phyloP scores from a whole-genome alignment of 2,888 invertebrate genomes.

The Seira sanloemensis region DNA sequence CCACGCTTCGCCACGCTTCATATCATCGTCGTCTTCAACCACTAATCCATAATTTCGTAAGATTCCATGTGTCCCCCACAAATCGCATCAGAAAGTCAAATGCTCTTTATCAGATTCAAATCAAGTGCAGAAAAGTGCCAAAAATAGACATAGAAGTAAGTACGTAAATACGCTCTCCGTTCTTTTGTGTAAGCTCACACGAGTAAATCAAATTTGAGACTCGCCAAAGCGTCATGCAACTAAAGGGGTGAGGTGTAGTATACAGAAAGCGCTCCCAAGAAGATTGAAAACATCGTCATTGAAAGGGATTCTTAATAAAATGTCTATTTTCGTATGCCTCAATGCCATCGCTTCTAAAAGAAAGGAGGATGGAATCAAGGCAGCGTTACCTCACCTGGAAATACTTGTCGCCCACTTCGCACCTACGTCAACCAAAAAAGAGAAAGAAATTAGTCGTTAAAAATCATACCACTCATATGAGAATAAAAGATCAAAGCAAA shows the following conservation, averaged over 20 bases:
- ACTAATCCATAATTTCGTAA: too few relatives aligned
- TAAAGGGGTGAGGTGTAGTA: not conserved
- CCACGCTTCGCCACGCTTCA: too few relatives aligned
- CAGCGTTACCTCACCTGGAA: slow-evolving; percentile 72
- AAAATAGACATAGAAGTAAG: too few relatives aligned
- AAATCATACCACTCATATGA: not conserved
- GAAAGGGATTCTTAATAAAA: slow-evolving; percentile 36
- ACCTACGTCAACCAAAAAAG: slow-evolving; percentile 59
- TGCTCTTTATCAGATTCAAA: too few relatives aligned
- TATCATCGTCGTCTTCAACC: too few relatives aligned
- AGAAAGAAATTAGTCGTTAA: slow-evolving; percentile 6
- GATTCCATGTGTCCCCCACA: too few relatives aligned
- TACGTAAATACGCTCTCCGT: too few relatives aligned
- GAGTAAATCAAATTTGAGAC: too few relatives aligned
- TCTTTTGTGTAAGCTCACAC: too few relatives aligned
- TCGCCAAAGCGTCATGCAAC: too few relatives aligned
- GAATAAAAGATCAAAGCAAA: not conserved
- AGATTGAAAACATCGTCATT: not conserved
- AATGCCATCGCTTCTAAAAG: not conserved
- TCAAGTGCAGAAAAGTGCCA: too few relatives aligned
- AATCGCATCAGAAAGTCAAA: too few relatives aligned
- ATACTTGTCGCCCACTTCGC: slow-evolving; percentile 72
- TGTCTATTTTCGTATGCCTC: not conserved
- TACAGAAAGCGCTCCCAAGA: not conserved
- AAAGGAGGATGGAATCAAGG: slow-evolving; percentile 21